These are phyloP conservation scores for Bubo blakistoni DNA, from an alignment of 2,113 vertebrate species.

Conservation along the genomic window DNA sequence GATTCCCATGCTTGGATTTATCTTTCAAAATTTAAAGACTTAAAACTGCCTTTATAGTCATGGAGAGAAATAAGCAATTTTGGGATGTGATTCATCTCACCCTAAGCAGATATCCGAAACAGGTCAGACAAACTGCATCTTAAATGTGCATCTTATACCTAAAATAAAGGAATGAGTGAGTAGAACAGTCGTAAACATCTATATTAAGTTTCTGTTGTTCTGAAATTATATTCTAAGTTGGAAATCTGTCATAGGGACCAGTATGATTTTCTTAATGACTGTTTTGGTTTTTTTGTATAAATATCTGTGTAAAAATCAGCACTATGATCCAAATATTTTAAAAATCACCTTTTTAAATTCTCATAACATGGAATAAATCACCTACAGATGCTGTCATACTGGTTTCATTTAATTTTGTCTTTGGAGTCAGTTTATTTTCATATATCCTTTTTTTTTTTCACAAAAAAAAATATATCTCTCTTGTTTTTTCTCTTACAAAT, in stretches of 20 bases:
- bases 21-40: not conserved
- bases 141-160: not conserved
- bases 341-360: not conserved
- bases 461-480: rapidly evolving
- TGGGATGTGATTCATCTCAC: not conserved
- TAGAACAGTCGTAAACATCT: not conserved
- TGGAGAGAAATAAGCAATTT: not conserved
- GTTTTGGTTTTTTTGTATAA: not conserved
- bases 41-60: not conserved
- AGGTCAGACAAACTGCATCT: not conserved
- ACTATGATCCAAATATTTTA: not conserved
- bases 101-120: not conserved
- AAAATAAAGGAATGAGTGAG: not conserved
- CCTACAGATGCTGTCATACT: not conserved
- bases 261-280: not conserved
- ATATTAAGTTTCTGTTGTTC: not conserved
- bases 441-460: not conserved
- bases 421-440: not conserved
- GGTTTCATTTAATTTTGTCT: not conserved
- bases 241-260: not conserved
- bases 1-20: not conserved
- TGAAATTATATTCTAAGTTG: not conserved
- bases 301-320: not conserved
- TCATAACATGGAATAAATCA: not conserved
- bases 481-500: not conserved